Conservation (phyloP, 2,888 invertebrate species). For the Nowickia ferox region DNA sequence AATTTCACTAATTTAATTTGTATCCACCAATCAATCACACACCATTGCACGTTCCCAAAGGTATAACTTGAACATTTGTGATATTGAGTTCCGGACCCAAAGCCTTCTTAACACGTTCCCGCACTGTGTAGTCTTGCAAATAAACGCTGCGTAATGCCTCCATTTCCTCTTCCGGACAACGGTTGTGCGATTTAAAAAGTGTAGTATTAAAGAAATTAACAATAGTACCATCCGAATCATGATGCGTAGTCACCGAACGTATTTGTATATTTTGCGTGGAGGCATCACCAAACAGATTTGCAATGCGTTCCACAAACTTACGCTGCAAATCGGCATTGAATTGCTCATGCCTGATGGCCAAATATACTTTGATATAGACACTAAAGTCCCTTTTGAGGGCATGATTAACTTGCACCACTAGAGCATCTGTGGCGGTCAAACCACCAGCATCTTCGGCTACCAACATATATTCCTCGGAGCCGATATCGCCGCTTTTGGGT, state of each 20-base stretch:
- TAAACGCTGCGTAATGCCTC: constrained; percentile 88
- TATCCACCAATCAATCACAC: constrained; percentile 74
- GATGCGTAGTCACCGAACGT: constrained; percentile 85
- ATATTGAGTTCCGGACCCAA: constrained; percentile 88
- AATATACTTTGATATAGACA: constrained; percentile 91
- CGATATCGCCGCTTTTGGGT: constrained; percentile 88
- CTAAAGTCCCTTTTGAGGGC: constrained; percentile 87
- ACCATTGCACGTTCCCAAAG: constrained; percentile 85
- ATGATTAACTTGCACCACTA: constrained; percentile 89
- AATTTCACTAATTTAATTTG: too few relatives aligned
- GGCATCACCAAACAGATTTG: constrained; percentile 90
- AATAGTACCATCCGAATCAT: constrained; percentile 86
- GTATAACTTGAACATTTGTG: constrained; percentile 84
- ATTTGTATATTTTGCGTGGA: constrained; percentile 90
- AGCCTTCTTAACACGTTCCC: constrained; percentile 84
- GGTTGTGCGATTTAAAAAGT: constrained; percentile 79
- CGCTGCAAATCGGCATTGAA: constrained; percentile 91
- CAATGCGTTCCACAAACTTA: constrained; percentile 91
- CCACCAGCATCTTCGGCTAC: constrained; percentile 90
- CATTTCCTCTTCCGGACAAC: constrained; percentile 92
- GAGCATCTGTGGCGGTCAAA: constrained; percentile 90
- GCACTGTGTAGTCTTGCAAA: constrained; percentile 85
- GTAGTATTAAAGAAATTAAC: constrained; percentile 93
- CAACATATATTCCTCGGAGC: constrained; percentile 90
- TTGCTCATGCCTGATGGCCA: constrained; percentile 88